Evolutionary conservation across 2,888 invertebrate species (phyloP), one percentile per base, ranked within the genome.

Genomic region (Apomyelois bistriatella): DNA sequence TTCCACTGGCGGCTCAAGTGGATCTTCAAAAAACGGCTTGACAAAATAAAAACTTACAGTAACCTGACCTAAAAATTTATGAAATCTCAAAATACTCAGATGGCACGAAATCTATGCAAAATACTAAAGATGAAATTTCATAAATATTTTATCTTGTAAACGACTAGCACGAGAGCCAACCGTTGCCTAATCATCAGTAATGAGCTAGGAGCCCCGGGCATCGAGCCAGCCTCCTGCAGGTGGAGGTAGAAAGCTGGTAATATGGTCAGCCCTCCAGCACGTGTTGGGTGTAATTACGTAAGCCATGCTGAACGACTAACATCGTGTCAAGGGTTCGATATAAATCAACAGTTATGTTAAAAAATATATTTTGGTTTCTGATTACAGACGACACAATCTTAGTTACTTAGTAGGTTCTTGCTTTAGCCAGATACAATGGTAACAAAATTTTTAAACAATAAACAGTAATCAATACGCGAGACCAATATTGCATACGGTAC

Each of bases 161-260:
- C 59, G 66, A 16, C 41, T 41, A 40, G 30, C 32, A 48, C 40
- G 17, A 41, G 16, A 15, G 42, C 50, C 53, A 53, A 47, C 53
- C 48, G 32, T 37, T 56, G 51, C 53, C 56, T 56, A 56, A 56
- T 38, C 55, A 42, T 48, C 38, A 51, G 53, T 51, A 51, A 53
- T 51, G 55, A 52, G 49, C 22, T 28, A 17, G 41, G 15, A 48
- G 49, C 55, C 37, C 38, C 42, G 16, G 49, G 51, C 50, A 40
- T 41, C 54, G 50, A 54, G 37, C 50, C 49, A 22, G 43, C 30
- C 47, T 52, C 41, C 49, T 57, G 41, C 48, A 16, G 49, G 43
- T 56, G 54, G 53, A 48, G 53, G 37, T 48, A 48, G 48, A 48
- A 48, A 49, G 49, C 32, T 15, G 30, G 49, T 50, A 50, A 50